Conservation (phyloP, 2,888 invertebrate genomes). For the Lysandra coridon region DNA sequence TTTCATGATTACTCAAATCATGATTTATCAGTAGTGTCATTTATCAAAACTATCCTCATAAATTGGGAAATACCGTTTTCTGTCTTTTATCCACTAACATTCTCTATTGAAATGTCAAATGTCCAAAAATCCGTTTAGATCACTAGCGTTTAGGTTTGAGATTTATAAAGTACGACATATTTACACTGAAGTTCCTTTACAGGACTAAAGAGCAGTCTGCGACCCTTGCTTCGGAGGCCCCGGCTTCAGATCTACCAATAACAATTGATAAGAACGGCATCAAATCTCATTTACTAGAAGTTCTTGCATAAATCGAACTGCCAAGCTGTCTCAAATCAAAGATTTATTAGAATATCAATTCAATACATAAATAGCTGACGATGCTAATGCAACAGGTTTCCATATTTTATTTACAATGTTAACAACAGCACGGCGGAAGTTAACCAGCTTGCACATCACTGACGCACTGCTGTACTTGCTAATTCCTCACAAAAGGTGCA, state of each 20-base stretch:
- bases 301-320: neutral
- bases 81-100: no score
- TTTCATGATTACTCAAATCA: no score
- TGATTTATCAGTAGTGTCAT: neutral
- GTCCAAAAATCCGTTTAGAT: neutral
- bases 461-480: constrained; percentile 20
- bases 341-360: neutral
- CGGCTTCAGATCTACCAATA: no score
- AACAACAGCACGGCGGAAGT: constrained; percentile 9
- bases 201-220: neutral
- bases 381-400: neutral
- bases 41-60: neutral
- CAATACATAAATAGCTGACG: neutral
- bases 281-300: neutral
- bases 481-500: constrained; percentile 7
- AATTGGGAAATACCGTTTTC: no score
- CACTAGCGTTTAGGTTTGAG: no score
- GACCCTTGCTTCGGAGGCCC: neutral
- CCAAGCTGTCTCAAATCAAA: neutral
- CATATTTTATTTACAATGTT: constrained; percentile 7
- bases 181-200: neutral
- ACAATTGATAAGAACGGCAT: no score
- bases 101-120: neutral
- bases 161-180: no score
- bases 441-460: constrained; percentile 16